Base-by-base conservation (phyloP, 2,888 invertebrate genomes). In the Drosophila tripunctata region DNA sequence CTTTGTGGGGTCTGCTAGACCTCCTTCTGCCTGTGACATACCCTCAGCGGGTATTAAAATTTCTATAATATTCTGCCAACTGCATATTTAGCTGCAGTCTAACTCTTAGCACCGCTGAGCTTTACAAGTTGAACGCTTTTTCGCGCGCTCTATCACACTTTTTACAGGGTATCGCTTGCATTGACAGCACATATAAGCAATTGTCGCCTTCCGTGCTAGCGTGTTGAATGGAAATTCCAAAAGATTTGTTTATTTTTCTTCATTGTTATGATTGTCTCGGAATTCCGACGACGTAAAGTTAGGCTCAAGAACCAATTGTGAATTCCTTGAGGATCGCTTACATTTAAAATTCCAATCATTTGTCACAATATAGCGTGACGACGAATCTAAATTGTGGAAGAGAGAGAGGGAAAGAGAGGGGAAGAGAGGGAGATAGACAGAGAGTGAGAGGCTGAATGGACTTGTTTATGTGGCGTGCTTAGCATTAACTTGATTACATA, bases 401-500 rank as follows among this genome's bases (percentile, higher is more conserved):
- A 14, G 8, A 19, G 22, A 31, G 31, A 43, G 5, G 19, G 15
- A 6, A 8, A 33, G 22, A 10, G 17, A 2, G 24, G 10, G 8
- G 15, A 19, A 31, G 31, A 36, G 10, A 22, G 19, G 4, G 21
- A 36, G 15, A 36, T 3, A 24, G 4, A 40, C 31, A 38, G 8
- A 14, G 15, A 35, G 38, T n/a, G 47, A 45, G 54, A 52, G 12
- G 22, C 41, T 36, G 30, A 35, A 35, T 67, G 56, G 36, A 57
- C 27, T 41, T 78, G 75, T 60, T 51, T 65, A 50, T 56, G 56
- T 74, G 55, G 75, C 81, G 64, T 81, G 85, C 65, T 52, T 68
- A 41, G 72, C 64, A 71, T 68, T 71, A 43, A 54, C 58, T 67
- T 80, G 74, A 82, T 83, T 79, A 67, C 67, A 65, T 68, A 44